phyloP scores from a whole-genome alignment of 2,888 invertebrate species.

The Mimas tiliae region DNA sequence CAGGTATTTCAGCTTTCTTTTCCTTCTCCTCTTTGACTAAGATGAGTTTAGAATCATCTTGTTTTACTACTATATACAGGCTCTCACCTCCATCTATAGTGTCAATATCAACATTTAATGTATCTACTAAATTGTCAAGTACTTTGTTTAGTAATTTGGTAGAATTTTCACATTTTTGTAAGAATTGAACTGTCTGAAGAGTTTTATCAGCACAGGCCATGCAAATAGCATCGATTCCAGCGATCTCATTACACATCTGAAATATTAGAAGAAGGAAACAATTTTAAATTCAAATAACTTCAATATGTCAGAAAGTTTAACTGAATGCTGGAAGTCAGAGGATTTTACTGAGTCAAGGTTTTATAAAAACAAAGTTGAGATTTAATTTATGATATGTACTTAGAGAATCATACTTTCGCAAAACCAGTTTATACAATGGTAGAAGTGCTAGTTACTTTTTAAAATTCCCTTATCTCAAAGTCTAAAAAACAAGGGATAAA shows the following conservation, averaged over 20 bases:
- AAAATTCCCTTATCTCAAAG: no score
- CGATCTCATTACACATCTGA: conserved; percentile 62
- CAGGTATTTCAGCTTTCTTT: conserved; percentile 32
- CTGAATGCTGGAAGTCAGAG: not conserved
- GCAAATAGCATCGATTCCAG: conserved; percentile 69
- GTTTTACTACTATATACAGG: conserved; percentile 57
- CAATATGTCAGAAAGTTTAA: not conserved
- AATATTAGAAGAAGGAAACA: conserved; percentile 36
- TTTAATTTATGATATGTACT: no score
- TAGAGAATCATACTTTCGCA: no score
- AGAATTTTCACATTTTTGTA: conserved; percentile 55
- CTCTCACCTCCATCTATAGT: conserved; percentile 44
- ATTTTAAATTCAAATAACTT: not conserved
- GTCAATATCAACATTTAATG: conserved; percentile 50
- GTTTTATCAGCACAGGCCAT: conserved; percentile 58
- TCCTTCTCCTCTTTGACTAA: conserved; percentile 47
- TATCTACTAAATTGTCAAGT: conserved; percentile 54
- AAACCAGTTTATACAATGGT: no score
- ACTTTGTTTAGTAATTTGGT: conserved; percentile 55
- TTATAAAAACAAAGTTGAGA: no score
- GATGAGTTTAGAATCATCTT: conserved; percentile 54
- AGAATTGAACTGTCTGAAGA: conserved; percentile 53
- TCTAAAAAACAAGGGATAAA: no score
- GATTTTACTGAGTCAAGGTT: no score
- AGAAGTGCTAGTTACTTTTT: no score